Conservation (phyloP, 2,113 vertebrate species). For the Neotragus pygmaeus region DNA sequence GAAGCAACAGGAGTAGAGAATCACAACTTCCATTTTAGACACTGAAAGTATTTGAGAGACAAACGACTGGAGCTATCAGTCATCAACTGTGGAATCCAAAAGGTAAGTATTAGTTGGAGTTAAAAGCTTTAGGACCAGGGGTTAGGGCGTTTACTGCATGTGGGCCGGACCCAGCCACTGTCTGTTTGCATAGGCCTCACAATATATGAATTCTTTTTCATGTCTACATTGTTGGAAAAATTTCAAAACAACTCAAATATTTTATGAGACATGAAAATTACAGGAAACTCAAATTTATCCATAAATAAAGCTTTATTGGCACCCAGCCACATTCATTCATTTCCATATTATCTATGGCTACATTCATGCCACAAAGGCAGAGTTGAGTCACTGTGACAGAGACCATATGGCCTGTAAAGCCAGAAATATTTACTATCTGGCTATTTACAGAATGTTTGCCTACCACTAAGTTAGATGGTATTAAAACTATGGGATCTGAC, state of each 20-base stretch:
- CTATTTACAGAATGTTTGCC: constrained; percentile 43
- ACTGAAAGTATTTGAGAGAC: neutral
- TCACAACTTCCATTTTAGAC: neutral
- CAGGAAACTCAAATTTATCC: constrained; percentile 37
- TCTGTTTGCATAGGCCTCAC: neutral
- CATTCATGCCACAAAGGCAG: neutral
- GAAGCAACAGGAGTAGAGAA: neutral
- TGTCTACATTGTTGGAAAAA: neutral
- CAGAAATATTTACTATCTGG: constrained; percentile 37
- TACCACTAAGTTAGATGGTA: constrained; percentile 30
- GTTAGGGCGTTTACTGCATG: neutral
- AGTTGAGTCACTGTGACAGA: constrained; percentile 12
- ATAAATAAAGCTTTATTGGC: constrained; percentile 61
- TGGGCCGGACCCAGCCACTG: neutral
- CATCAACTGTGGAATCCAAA: neutral
- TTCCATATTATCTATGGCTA: constrained; percentile 20
- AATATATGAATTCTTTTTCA: neutral
- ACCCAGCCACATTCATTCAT: neutral
- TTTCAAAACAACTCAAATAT: neutral
- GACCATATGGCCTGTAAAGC: constrained; percentile 50
- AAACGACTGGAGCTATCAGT: neutral
- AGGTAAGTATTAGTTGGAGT: neutral
- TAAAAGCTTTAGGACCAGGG: neutral
- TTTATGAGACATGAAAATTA: constrained; percentile 41
- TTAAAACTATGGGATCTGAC: constrained; percentile 24